Evolutionary conservation across 2,888 invertebrate genomes (phyloP), one percentile per base, ranked within the genome.

Genomic region (Lasioglossum zephyrum): DNA sequence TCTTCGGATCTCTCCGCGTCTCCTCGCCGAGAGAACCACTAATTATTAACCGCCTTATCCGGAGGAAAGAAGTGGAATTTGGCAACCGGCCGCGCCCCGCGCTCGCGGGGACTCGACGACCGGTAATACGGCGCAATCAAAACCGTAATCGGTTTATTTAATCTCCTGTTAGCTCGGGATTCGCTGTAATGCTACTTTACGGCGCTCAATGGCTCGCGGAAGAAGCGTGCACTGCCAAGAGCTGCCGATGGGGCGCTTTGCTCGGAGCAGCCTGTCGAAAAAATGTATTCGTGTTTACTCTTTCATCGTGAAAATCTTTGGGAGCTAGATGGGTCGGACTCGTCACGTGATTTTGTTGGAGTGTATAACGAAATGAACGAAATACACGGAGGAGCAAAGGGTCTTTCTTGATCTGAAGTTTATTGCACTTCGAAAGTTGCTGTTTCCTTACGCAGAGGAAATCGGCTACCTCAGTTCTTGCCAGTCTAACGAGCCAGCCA

Each of bases 1-100:
- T 70, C 79, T 44, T 73, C 44, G 75, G 82, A 74, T 47, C 81
- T 49, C 26, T 60, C 73, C n/a, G 9, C 63, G 63, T 74, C 39
- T 39, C 22, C 36, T 22, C 36, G 8, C 18, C 73, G n/a, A 63
- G 79, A 66, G 75, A 89, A 81, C 85, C 88, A 77, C 89, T 91
- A 90, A 92, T 92, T 92, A 93, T 93, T 89, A 93, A 90, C 87
- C 90, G 81, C 78, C 87, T 90, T 91, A 91, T 88, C 91, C 81
- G 69, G 44, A 63, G 87, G 87, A 91, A 90, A 88, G 89, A 77
- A 60, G 73, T n/a, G 63, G 57, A 49, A 83, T 87, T 78, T 87
- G 83, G 87, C 87, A 86, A 82, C 44, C 79, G 73, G 69, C 26
- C 79, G 0, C 57, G 53, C 9, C 6, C 53, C 72, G 66, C 26